Conservation (phyloP, 2,888 invertebrate species). For the Hirtodrosophila duncani region DNA sequence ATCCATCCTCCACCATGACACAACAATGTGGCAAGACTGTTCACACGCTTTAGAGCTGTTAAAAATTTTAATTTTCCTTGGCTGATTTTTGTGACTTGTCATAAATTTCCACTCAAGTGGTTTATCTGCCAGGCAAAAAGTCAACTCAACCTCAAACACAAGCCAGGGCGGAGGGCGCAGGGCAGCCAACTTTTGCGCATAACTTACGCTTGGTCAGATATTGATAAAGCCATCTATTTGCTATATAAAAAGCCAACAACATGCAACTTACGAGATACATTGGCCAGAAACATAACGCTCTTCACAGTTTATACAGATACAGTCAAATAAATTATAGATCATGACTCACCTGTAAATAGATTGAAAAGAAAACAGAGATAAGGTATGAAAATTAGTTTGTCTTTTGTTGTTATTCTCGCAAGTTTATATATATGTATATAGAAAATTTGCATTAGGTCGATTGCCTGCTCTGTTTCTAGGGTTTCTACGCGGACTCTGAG, state of each 20-base stretch:
- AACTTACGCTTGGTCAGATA: slow-evolving; percentile 40
- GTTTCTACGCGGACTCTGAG: slow-evolving; percentile 20
- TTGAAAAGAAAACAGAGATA: slow-evolving; percentile 16
- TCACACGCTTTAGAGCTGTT: slow-evolving; percentile 52
- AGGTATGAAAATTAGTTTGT: slow-evolving; percentile 23
- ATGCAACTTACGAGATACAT: too few relatives aligned
- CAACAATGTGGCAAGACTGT: slow-evolving; percentile 19
- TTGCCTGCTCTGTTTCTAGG: not conserved
- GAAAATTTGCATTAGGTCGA: not conserved
- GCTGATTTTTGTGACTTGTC: slow-evolving; percentile 46
- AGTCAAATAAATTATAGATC: slow-evolving; percentile 6
- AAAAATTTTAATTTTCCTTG: slow-evolving; percentile 49
- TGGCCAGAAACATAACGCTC: slow-evolving; percentile 2
- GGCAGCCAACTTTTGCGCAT: slow-evolving; percentile 7
- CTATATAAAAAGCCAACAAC: too few relatives aligned
- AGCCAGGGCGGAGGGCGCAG: too few relatives aligned
- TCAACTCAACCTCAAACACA: too few relatives aligned
- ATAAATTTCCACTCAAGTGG: slow-evolving; percentile 56
- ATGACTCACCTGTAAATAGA: slow-evolving; percentile 62
- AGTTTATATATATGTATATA: not conserved
- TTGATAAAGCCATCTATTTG: not conserved
- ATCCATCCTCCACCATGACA: slow-evolving; percentile 7
- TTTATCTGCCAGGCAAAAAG: slow-evolving; percentile 37
- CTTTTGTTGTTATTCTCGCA: slow-evolving; percentile 19
- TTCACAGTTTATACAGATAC: too few relatives aligned